Conservation (phyloP, 2,797 vertebrate species). For the Spinus pinus region DNA sequence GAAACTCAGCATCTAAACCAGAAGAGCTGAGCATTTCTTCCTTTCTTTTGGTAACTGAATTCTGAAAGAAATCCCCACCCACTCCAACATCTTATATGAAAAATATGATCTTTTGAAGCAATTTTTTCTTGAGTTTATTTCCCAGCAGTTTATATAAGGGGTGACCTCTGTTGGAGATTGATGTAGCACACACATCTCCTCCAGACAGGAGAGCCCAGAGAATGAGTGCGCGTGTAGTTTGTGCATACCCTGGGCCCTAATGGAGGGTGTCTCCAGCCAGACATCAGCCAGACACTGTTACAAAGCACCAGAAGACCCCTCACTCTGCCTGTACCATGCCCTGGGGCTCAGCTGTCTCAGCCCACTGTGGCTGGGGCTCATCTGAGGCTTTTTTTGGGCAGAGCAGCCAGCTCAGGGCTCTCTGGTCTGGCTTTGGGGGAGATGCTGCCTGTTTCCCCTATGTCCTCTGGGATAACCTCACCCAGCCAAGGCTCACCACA, state of each 20-base stretch:
- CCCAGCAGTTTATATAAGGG: background rate
- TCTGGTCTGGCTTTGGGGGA: constrained; percentile 28
- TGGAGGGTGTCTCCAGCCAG: background rate
- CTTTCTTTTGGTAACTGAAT: background rate
- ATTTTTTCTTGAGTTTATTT: background rate
- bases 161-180: background rate
- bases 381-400: constrained; percentile 25
- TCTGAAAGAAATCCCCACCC: background rate
- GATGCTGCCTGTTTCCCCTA: background rate
- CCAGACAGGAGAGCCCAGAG: background rate
- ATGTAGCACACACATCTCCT: background rate
- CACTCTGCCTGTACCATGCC: background rate
- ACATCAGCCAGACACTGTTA: background rate
- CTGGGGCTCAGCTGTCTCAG: background rate
- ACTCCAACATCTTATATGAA: background rate
- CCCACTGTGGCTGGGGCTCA: background rate
- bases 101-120: background rate
- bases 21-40: background rate
- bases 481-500: background rate
- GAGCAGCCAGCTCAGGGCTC: background rate
- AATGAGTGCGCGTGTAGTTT: background rate
- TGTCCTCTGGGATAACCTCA: constrained; percentile 39
- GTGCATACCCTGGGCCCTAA: accelerated
- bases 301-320: background rate
- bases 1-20: background rate